Base-by-base conservation (phyloP, 2,797 vertebrate genomes). In the Chrosomus eos region DNA sequence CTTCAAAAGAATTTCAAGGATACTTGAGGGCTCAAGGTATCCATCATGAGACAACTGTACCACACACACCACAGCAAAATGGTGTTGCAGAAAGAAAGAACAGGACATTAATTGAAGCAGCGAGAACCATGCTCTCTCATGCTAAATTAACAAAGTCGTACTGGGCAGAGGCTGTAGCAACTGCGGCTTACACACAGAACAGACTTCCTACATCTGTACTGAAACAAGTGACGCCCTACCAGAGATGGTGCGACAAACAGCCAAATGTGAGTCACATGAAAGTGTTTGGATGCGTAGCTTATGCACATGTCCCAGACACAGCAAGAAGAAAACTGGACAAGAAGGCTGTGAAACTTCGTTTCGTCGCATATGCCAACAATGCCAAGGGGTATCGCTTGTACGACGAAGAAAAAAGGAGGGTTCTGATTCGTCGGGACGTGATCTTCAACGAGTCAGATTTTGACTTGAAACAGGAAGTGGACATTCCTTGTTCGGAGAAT, bases 21-120 rank as follows among this genome's bases (percentile, higher is more conserved):
- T 89, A 90, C 19, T 81, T 90, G 74, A 90, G 89, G 13, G 55
- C 70, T 87, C 86, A 89, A 86, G 85, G 87, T 3, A 90, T 90
- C 62, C 89, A 89, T 4, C 87, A 90, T 87, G 88, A 89, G 8
- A 81, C 80, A 79, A 72, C 88, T 82, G 82, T 88, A 82, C 80
- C 83, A 19, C 83, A 88, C 23, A 13, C 74, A 89, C 86, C 74
- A n/a, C 87, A 90, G 51, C 88, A 90, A 87, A 90, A 88, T 85
- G 75, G 85, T 81, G 87, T 88, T 28, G 83, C 86, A 48, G 87
- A 91, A 85, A 87, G 62, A 90, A 90, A 83, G 89, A 90, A 51
- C 4, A 81, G 45, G 11, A 90, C 85, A 60, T 28, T 90, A 45
- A 5, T 87, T 62, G 88, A 91, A 88, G 86, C 85, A 83, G 86